phyloP scores from a whole-genome alignment of 2,888 invertebrate species.

The Philonicus albiceps region DNA sequence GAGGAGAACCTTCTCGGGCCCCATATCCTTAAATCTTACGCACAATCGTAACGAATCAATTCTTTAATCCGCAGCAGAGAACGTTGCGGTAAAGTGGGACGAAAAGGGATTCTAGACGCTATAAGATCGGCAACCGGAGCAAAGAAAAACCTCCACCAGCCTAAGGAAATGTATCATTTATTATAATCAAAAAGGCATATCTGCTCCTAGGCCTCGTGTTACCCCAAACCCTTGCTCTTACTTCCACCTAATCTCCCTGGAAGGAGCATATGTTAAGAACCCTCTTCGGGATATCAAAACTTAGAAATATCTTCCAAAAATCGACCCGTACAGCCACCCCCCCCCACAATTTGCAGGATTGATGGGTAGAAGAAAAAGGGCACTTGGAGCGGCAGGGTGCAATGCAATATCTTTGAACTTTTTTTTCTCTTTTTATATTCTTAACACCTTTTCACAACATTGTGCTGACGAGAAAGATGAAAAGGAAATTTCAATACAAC shows the following conservation, averaged over 20 bases:
- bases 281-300: neutral
- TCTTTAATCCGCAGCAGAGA: neutral
- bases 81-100: neutral
- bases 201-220: neutral
- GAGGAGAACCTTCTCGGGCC: neutral
- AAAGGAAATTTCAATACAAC: conserved; percentile 17
- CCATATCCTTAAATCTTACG: neutral
- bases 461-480: conserved; percentile 29
- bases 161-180: conserved; percentile 37
- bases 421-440: neutral
- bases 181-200: conserved; percentile 32
- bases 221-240: neutral
- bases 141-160: neutral
- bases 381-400: neutral
- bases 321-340: neutral
- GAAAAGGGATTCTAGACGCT: neutral
- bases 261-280: neutral
- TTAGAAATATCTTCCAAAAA: neutral
- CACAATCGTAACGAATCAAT: neutral
- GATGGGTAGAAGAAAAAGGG: neutral
- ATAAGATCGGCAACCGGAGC: neutral
- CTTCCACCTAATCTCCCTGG: neutral
- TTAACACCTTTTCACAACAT: conserved; percentile 26
- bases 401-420: neutral
- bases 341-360: neutral